Conservation (phyloP, 2,113 vertebrate genomes). For the Myiozetetes cayanensis region DNA sequence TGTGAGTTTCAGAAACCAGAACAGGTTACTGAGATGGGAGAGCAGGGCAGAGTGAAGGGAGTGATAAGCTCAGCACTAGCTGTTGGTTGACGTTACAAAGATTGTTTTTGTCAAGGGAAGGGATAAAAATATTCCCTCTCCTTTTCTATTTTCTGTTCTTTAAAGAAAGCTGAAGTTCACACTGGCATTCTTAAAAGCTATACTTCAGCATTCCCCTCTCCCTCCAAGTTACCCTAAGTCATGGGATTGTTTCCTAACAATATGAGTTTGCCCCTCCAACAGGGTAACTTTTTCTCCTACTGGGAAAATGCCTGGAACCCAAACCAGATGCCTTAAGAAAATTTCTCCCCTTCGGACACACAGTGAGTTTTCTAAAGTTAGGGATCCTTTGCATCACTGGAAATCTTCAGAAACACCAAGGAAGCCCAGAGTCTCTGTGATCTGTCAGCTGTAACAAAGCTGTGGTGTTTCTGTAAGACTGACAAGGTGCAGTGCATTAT, state of each 20-base stretch:
- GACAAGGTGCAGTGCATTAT: not conserved
- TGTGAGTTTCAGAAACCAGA: slow-evolving; percentile 65
- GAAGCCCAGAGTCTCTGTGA: not conserved
- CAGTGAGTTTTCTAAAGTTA: not conserved
- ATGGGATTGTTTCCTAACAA: not conserved
- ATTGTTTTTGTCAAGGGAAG: slow-evolving; percentile 34
- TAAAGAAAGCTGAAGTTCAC: not conserved
- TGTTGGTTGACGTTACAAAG: slow-evolving; percentile 56
- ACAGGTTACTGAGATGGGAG: not conserved
- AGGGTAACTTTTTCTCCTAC: not conserved
- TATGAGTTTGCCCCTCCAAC: not conserved
- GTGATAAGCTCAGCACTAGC: slow-evolving; percentile 44
- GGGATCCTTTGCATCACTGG: not conserved
- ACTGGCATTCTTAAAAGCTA: not conserved
- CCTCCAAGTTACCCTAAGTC: not conserved
- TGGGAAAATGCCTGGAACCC: not conserved
- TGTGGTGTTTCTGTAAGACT: not conserved
- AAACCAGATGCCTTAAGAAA: not conserved
- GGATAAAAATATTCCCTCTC: not conserved
- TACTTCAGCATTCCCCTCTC: not conserved
- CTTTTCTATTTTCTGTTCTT: not conserved
- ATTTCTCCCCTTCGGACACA: not conserved
- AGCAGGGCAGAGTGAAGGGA: not conserved
- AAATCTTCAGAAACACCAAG: not conserved
- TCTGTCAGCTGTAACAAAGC: not conserved